These are phyloP conservation scores for Papilio dardanus DNA, from an alignment of 1,140 invertebrate species.

Conservation along the genomic window DNA sequence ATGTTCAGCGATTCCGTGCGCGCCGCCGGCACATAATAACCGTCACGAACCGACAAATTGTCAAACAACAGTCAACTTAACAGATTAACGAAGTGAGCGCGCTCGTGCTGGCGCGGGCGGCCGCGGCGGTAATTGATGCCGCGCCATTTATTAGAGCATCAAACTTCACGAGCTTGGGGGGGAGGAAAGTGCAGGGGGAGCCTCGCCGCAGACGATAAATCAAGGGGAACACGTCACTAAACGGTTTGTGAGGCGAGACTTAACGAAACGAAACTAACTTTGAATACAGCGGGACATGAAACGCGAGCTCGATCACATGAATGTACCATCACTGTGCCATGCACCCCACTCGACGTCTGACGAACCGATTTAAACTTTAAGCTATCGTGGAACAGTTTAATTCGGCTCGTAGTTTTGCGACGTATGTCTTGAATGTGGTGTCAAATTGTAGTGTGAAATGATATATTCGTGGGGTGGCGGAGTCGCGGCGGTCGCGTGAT, in stretches of 20 bases:
- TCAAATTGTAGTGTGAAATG: slow-evolving; percentile 75
- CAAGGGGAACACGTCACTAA: slow-evolving; percentile 60
- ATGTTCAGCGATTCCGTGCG: slow-evolving; percentile 8
- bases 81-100: slow-evolving; percentile 44
- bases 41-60: slow-evolving; percentile 41
- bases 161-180: slow-evolving; percentile 46
- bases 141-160: slow-evolving; percentile 55
- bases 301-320: slow-evolving; percentile 66
- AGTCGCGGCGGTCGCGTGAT: slow-evolving; percentile 64
- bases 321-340: slow-evolving; percentile 55
- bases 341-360: slow-evolving; percentile 29
- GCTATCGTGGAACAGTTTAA: slow-evolving; percentile 41
- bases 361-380: slow-evolving; percentile 44
- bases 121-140: slow-evolving; percentile 57
- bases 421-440: slow-evolving; percentile 60
- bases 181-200: not conserved
- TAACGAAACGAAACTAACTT: slow-evolving; percentile 63
- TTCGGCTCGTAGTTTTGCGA: slow-evolving; percentile 40
- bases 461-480: slow-evolving; percentile 63
- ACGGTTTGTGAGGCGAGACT: slow-evolving; percentile 58
- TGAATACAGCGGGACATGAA: slow-evolving; percentile 58
- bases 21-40: slow-evolving; percentile 16
- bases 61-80: slow-evolving; percentile 45
- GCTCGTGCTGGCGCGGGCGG: slow-evolving; percentile 39
- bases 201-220: slow-evolving; percentile 56